Evolutionary conservation across 2,797 vertebrate genomes (phyloP), one percentile per base, ranked within the genome.

Genomic region (Percopsis omiscomaycus): DNA sequence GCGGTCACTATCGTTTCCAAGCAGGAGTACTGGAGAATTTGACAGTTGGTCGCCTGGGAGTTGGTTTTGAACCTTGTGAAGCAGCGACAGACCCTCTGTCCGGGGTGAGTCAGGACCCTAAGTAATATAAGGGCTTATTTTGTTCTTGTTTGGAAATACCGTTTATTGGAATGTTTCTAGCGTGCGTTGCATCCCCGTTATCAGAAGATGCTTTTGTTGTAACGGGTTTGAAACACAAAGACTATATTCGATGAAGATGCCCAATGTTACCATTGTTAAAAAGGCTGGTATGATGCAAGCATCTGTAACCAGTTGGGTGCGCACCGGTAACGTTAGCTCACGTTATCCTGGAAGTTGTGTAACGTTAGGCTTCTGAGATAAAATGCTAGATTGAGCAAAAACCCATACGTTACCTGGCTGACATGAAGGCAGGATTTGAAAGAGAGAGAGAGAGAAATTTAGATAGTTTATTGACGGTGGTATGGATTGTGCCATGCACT

Each of bases 31-130:
- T 37, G 28, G 59, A 0, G 48, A 64, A 5, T 53, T 32, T 66
- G 68, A 66, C 66, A 66, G 61, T 64, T 58, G n/a, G 14, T 32
- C 37, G 59, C 51, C 27, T 6, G 68, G 16, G 48, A 44, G 65
- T 22, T 62, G 46, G 11, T 60, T 16, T 14, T 66, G 59, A 28
- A 27, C 57, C 72, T 56, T 32, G 48, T 61, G 70, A 30, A 44
- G 52, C 76, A 22, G 32, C 71, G 68, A 51, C 79, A 54, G 58
- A 65, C 60, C 11, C 4, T 50, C 14, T 45, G 47, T 9, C 59
- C 58, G 22, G 59, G 78, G 82, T 83, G 51, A 73, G 74, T 68
- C 68, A 3, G 49, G n/a, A 22, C 22, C 22, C 22, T 22, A 16
- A 22, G 16, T 51, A 37, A 9, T 37, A 5, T 37, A 37, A 5